Evolutionary conservation across 1,140 invertebrate genomes (phyloP).

Genomic region (Drosophila lini): DNA sequence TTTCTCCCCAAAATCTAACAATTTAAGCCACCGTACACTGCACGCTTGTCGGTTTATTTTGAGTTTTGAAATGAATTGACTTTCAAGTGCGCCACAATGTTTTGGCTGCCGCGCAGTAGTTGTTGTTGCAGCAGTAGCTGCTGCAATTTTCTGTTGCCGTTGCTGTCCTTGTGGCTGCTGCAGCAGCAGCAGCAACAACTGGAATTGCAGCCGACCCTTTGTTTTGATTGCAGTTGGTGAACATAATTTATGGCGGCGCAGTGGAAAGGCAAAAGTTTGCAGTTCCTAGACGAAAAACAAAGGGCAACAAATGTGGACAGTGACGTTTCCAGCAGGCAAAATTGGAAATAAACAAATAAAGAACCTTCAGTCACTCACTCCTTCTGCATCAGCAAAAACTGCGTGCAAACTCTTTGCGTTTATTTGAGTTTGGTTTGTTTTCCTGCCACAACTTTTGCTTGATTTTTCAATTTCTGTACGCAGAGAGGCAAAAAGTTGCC

Average conservation of each 20-base stretch:
- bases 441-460: constrained; percentile 28
- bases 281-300: constrained; percentile 25
- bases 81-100: constrained; percentile 72
- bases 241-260: constrained; percentile 73
- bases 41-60: constrained; percentile 41
- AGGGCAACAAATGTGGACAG: constrained; percentile 37
- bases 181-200: constrained; percentile 9
- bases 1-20: not conserved
- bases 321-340: constrained; percentile 48
- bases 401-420: constrained; percentile 60
- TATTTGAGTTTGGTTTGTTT: constrained; percentile 47
- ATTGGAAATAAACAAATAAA: constrained; percentile 64
- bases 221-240: constrained; percentile 76
- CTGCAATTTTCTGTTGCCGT: constrained; percentile 20
- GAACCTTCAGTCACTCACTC: constrained; percentile 3
- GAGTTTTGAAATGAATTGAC: constrained; percentile 66
- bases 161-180: constrained; percentile 16
- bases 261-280: constrained; percentile 51
- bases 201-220: constrained; percentile 54
- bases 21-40: not conserved
- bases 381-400: constrained; percentile 39
- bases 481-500: constrained; percentile 19
- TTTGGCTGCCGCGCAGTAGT: constrained; percentile 28
- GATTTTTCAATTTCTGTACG: constrained; percentile 54
- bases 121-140: constrained; percentile 1